A percentile compares a stretch with the other conserved stretches of the same genome.
Conservation (phyloP, 1,140 invertebrate genomes). For the Parasteatoda tepidariorum region DNA sequence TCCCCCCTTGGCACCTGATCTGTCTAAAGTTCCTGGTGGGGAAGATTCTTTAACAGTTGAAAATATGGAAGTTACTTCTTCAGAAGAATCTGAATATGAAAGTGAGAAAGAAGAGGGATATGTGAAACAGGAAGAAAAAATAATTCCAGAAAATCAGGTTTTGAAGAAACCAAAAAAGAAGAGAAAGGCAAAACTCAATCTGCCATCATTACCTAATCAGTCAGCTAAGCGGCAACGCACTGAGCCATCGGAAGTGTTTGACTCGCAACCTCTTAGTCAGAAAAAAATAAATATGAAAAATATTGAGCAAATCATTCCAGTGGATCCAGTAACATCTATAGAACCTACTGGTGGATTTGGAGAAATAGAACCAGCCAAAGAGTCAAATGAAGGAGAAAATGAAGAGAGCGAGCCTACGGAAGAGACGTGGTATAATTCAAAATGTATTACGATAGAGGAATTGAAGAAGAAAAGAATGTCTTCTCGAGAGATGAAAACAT, state of each 20-base stretch:
- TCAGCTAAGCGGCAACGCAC: background rate
- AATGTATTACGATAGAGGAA: conserved; percentile 77
- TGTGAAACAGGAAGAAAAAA: background rate
- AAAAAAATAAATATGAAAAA: conserved; percentile 54
- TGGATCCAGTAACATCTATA: background rate
- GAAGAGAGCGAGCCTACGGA: conserved; percentile 62
- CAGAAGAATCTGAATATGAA: conserved; percentile 84
- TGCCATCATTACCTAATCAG: background rate
- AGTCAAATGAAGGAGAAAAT: conserved; percentile 66
- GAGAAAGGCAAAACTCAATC: conserved; percentile 8
- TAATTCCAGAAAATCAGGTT: conserved; percentile 7
- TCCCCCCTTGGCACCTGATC: conserved; percentile 56
- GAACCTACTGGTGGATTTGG: conserved; percentile 42
- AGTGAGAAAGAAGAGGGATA: conserved; percentile 74
- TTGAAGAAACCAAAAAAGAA: conserved; percentile 7
- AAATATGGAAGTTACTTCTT: conserved; percentile 59
- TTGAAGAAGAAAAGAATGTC: conserved; percentile 73
- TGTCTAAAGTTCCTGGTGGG: conserved; percentile 61
- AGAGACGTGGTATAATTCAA: conserved; percentile 62
- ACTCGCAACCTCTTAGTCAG: conserved; percentile 24
- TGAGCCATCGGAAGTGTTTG: conserved; percentile 55
- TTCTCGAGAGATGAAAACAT: conserved; percentile 77
- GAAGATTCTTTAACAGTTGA: conserved; percentile 63
- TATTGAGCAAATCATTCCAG: conserved; percentile 32
- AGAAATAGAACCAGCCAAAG: conserved; percentile 54